Evolutionary conservation across 2,888 invertebrate genomes (phyloP), one percentile per base, ranked within the genome.

Genomic region (Drosophila nigricruria): DNA sequence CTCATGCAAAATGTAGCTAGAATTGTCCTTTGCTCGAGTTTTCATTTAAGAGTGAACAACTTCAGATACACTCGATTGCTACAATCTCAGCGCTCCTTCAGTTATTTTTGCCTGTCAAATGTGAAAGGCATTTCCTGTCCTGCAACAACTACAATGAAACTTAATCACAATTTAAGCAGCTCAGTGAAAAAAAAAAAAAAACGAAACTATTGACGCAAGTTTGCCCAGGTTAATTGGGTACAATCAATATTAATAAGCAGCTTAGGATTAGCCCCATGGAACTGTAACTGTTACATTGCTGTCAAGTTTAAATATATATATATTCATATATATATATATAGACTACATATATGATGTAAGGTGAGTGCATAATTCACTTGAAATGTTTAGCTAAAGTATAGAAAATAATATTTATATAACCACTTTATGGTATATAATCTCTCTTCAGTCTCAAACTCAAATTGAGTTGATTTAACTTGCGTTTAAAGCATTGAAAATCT

Each of bases 171-270:
- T 34, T 34, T 34, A 52, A 34, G 34, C 34, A 38, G 38, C 53
- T 36, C 25, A 53, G 25, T 18, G 36, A 30, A 36, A n/a, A 25
- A 23, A 1, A 25, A 30, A 10, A 30, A 30, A 4, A 25, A 18
- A 3, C 14, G 36, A n/a, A 25, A 53, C 53, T 27, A 53, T 53
- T 53, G 53, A 25, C 23, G 25, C 16, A 53, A 25, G 32, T 23
- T 25, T 12, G 23, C 12, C 18, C 18, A 25, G 36, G 36, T 38
- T 53, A 53, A 53, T 53, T 53, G 53, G 18, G n/a, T 12, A 12
- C 36, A 38, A 53, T 53, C 36, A 36, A 53, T 53, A 53, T 38
- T 53, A 38, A 53, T 53, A 53, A 53, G 36, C 53, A 25, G 53
- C 53, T 53, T 53, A 53, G 53, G 53, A 38, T 53, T 27, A 53